These are phyloP conservation scores for Parthenolecanium corni DNA, from an alignment of 2,888 invertebrate genomes.

Conservation along the genomic window DNA sequence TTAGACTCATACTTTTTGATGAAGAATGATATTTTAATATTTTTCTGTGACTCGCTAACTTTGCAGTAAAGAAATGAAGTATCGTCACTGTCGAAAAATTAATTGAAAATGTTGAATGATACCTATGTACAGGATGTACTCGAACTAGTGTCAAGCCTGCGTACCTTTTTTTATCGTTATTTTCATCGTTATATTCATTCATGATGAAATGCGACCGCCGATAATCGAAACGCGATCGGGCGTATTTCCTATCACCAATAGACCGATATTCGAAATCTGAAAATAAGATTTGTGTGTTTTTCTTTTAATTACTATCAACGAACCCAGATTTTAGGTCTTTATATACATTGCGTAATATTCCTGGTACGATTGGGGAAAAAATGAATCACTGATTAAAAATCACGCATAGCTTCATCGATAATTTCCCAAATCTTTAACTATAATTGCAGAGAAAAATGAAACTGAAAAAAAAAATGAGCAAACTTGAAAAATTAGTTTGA, in stretches of 20 bases:
- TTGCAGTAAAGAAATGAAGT: too few relatives aligned
- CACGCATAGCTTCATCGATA: not conserved
- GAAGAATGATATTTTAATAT: too few relatives aligned
- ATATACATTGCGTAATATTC: not conserved
- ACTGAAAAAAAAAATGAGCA: not conserved
- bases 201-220: slow-evolving; percentile 21
- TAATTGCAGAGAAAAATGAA: not conserved
- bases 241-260: slow-evolving; percentile 18
- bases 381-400: not conserved
- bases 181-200: slow-evolving; percentile 19
- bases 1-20: too few relatives aligned
- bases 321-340: slow-evolving; percentile 1
- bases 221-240: slow-evolving; percentile 10
- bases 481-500: not conserved
- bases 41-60: too few relatives aligned
- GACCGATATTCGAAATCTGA: slow-evolving; percentile 16
- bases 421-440: not conserved
- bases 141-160: slow-evolving; percentile 14
- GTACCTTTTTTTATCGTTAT: slow-evolving; percentile 19
- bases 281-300: slow-evolving; percentile 6
- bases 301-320: slow-evolving; percentile 4
- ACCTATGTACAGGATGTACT: not conserved
- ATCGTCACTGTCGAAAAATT: too few relatives aligned
- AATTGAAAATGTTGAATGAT: too few relatives aligned
- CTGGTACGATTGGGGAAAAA: not conserved